A percentile compares a stretch with the other conserved stretches of the same genome.
Evolutionary conservation across 1,140 invertebrate species (phyloP).

Genomic region (Xylocopa sonorina): DNA sequence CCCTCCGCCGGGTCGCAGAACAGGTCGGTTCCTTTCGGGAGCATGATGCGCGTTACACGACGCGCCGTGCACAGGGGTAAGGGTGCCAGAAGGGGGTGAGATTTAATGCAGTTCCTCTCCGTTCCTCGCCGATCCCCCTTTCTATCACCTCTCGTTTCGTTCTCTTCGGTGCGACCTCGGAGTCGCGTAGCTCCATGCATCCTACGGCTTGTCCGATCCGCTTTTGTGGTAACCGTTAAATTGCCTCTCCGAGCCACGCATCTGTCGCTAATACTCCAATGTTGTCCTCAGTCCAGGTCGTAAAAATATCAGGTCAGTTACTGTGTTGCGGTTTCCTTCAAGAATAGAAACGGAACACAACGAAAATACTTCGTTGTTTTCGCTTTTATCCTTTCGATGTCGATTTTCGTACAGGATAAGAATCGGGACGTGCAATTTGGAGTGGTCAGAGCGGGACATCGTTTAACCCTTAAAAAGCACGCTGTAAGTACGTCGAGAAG

Average conservation of each 20-base stretch:
- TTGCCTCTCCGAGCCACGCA: slow-evolving; percentile 70
- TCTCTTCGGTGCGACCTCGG: slow-evolving; percentile 32
- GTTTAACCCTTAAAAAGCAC: background rate
- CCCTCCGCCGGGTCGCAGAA: slow-evolving; percentile 53
- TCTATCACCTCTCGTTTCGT: slow-evolving; percentile 31
- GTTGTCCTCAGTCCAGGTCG: slow-evolving; percentile 20
- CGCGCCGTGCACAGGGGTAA: slow-evolving; percentile 19
- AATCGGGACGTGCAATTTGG: background rate
- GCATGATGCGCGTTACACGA: slow-evolving; percentile 57
- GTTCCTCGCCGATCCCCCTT: background rate
- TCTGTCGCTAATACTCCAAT: slow-evolving; percentile 67
- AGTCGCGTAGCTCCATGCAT: slow-evolving; percentile 41
- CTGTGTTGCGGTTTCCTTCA: slow-evolving; percentile 12
- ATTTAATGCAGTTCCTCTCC: slow-evolving; percentile 55
- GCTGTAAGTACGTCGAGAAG: background rate
- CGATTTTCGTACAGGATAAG: background rate
- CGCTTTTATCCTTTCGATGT: background rate
- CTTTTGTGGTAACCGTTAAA: slow-evolving; percentile 73
- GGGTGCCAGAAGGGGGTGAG: slow-evolving; percentile 61
- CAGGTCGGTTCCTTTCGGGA: slow-evolving; percentile 64
- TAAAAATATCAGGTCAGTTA: slow-evolving; percentile 48
- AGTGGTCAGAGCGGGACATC: background rate
- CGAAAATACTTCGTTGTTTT: slow-evolving; percentile 2
- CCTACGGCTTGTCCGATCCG: slow-evolving; percentile 64
- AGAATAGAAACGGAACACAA: slow-evolving; percentile 19